Conservation (phyloP, 2,113 vertebrate genomes). For the Grammomys dolichurus region DNA sequence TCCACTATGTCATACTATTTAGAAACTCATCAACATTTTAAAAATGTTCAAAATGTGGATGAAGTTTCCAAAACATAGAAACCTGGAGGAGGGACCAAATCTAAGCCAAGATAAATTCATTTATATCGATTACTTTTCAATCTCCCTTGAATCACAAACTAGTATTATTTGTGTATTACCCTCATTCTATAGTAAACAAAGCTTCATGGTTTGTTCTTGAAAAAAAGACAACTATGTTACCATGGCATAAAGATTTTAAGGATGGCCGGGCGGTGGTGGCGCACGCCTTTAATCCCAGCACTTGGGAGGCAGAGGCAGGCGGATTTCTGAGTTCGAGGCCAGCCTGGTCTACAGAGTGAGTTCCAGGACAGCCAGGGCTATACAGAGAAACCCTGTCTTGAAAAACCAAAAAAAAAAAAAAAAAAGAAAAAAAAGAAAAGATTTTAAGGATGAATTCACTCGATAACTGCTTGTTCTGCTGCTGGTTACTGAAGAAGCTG, state of each 20-base stretch:
- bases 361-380: no score
- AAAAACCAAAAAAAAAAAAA: no score
- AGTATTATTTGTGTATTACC: neutral
- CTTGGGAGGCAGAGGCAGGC: no score
- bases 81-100: neutral
- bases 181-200: neutral
- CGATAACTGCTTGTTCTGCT: neutral
- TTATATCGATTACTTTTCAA: neutral
- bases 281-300: no score
- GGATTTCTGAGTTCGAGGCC: no score
- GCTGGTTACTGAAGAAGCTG: neutral
- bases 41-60: neutral
- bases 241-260: neutral
- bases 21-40: neutral
- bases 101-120: neutral
- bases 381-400: no score
- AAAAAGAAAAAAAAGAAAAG: neutral
- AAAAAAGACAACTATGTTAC: neutral
- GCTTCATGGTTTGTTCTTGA: neutral
- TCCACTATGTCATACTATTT: neutral
- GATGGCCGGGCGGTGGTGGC: no score
- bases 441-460: neutral
- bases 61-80: neutral
- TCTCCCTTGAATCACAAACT: neutral
- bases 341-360: no score